These are phyloP conservation scores for Apocheima hispidaria DNA, from an alignment of 2,888 invertebrate genomes.

Conservation along the genomic window DNA sequence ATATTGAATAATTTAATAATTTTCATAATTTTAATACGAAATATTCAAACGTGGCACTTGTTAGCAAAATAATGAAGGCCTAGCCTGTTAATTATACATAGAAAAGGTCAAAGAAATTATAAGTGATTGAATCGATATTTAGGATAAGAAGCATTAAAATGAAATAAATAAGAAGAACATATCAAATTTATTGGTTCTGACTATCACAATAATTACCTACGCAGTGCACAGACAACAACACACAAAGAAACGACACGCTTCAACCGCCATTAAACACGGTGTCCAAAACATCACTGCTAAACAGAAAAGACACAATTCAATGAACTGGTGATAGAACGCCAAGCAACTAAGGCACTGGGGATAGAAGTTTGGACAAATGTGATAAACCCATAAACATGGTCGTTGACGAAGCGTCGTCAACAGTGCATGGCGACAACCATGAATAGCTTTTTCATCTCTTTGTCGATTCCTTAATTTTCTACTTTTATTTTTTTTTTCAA, in stretches of 20 bases:
- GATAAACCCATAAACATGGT: constrained; percentile 68
- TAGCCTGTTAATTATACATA: no score
- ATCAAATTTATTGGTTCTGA: constrained; percentile 2
- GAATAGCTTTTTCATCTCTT: constrained; percentile 51
- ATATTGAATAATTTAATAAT: no score
- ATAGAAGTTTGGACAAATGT: constrained; percentile 64
- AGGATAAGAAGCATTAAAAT: neutral
- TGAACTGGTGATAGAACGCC: constrained; percentile 49
- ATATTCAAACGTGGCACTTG: no score
- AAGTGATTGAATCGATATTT: neutral
- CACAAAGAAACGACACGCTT: constrained; percentile 54
- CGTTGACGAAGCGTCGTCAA: constrained; percentile 60
- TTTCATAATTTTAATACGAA: no score
- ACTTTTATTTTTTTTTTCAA: constrained; percentile 41
- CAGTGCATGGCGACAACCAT: constrained; percentile 56
- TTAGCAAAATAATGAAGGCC: no score
- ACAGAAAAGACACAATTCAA: constrained; percentile 55
- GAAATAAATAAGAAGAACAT: neutral
- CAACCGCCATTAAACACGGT: constrained; percentile 62
- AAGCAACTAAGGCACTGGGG: constrained; percentile 61
- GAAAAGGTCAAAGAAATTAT: no score
- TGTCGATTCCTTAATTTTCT: constrained; percentile 51
- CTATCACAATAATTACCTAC: constrained; percentile 7
- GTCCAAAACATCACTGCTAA: constrained; percentile 63
- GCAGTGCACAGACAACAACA: constrained; percentile 60